phyloP scores from a whole-genome alignment of 2,113 vertebrate genomes.

The Ammodytes dubius region DNA sequence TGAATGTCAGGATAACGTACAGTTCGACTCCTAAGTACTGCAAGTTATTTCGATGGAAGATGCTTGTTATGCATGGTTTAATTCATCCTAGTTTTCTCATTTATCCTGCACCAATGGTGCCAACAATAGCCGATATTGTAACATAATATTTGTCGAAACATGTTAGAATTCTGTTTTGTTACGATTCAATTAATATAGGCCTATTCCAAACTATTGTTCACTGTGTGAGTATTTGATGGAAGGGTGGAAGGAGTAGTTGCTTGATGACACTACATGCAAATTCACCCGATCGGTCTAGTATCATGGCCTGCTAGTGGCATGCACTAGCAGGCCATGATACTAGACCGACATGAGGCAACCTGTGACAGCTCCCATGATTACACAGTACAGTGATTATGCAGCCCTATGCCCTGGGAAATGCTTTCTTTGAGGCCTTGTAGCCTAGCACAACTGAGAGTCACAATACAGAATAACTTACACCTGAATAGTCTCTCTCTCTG shows the following conservation, averaged over 20 bases:
- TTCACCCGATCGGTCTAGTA: background rate
- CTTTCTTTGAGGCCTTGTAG: constrained; percentile 45
- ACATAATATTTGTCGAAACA: constrained; percentile 3
- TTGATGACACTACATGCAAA: constrained; percentile 6
- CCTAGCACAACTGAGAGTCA: constrained; percentile 15
- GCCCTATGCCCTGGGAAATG: constrained; percentile 9
- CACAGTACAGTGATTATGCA: constrained; percentile 23
- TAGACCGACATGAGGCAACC: constrained; percentile 1
- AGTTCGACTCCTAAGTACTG: constrained; percentile 23
- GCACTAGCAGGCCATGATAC: background rate
- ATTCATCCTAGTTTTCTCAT: background rate
- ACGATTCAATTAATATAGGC: background rate
- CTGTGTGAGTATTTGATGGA: constrained; percentile 2
- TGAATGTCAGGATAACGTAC: constrained; percentile 44
- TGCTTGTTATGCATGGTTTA: constrained; percentile 1
- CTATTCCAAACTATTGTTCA: background rate
- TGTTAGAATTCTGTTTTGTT: background rate
- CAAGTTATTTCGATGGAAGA: constrained; percentile 13
- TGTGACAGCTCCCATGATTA: constrained; percentile 45
- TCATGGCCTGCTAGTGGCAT: background rate
- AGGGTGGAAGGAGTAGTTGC: background rate
- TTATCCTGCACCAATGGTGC: background rate
- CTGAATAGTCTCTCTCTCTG: constrained; percentile 29
- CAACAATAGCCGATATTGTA: constrained; percentile 1
- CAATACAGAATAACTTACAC: constrained; percentile 28